Percentiles rank a stretch among this genome's conserved stretches.
Conservation (phyloP, 2,888 invertebrate species). For the Habroteleia sp. region DNA sequence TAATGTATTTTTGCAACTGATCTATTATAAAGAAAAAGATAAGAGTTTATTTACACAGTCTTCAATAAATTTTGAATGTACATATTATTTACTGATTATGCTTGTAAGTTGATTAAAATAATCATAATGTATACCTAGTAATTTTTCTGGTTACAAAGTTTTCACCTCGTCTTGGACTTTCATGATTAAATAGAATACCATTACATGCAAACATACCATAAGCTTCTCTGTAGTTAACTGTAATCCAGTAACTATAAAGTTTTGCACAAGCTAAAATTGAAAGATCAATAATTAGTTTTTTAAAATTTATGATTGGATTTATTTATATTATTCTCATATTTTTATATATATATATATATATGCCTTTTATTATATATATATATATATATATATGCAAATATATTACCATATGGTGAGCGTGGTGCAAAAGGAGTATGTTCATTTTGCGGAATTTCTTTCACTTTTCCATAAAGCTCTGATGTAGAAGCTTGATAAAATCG, state of each 20-base stretch:
- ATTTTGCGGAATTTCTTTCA: slow-evolving; percentile 94
- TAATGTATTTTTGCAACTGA: slow-evolving; percentile 98
- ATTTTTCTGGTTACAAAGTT: slow-evolving; percentile 99
- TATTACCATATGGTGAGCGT: slow-evolving; percentile 95
- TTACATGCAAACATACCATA: slow-evolving; percentile 98
- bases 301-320: background rate
- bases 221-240: slow-evolving; percentile 96
- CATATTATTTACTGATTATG: no score
- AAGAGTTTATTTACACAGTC: no score
- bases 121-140: slow-evolving; percentile 85
- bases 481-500: slow-evolving; percentile 98
- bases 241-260: slow-evolving; percentile 97
- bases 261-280: slow-evolving; percentile 95
- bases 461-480: slow-evolving; percentile 96
- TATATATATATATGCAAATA: no score
- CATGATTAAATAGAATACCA: slow-evolving; percentile 98
- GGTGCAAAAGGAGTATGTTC: slow-evolving; percentile 98
- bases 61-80: no score
- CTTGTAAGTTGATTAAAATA: no score
- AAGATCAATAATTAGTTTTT: no score
- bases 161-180: slow-evolving; percentile 96
- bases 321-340: slow-evolving; percentile 3
- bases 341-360: background rate
- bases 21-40: slow-evolving; percentile 20
- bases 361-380: background rate